Evolutionary conservation across 2,113 vertebrate species (phyloP), one percentile per base, ranked within the genome.

Genomic region (Coracopsis vasa): DNA sequence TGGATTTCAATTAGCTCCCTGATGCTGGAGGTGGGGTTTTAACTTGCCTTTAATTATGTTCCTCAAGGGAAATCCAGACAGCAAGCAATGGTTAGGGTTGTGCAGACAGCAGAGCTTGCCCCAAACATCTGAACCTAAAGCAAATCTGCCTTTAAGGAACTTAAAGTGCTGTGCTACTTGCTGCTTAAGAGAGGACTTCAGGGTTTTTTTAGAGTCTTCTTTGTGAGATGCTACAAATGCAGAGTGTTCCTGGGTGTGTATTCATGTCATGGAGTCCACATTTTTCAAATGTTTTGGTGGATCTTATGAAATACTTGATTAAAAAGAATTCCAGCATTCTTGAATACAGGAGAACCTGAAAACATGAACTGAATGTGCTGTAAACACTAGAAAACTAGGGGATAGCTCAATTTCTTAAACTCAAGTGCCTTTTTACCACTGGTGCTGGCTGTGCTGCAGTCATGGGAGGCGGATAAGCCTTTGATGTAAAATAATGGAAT

Each of bases 1-100:
- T 81, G 47, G 86, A 67, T 96, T 96, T 96, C 95, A 97, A 93
- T 96, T 97, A 95, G 84, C 86, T 96, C 82, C 90, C 82, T 71
- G 71, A 80, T 92, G 79, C 82, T 94, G 72, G 69, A 88, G 92
- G 92, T 86, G 66, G 71, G 79, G 71, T 86, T 96, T 96, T 96
- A 95, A 81, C 93, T 86, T 94, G 47, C 88, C 56, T 19, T 95
- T 96, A 96, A 95, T 96, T 88, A 53, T 13, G 31, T 88, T 89
- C 44, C 95, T 92, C 90, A 31, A 48, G 92, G 94, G 94, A 74
- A 69, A 72, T 60, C 6, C 61, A 88, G 61, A 15, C 2, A 4
- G 56, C 65, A 84, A 33, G 77, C 64, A 48, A 17, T 78, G 61
- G 80, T 44, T 83, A 78, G 65, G 65, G 33, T 75, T 84, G 60